Evolutionary conservation across 2,797 vertebrate genomes (phyloP), one percentile per base, ranked within the genome.

Genomic region (Strix occidentalis): DNA sequence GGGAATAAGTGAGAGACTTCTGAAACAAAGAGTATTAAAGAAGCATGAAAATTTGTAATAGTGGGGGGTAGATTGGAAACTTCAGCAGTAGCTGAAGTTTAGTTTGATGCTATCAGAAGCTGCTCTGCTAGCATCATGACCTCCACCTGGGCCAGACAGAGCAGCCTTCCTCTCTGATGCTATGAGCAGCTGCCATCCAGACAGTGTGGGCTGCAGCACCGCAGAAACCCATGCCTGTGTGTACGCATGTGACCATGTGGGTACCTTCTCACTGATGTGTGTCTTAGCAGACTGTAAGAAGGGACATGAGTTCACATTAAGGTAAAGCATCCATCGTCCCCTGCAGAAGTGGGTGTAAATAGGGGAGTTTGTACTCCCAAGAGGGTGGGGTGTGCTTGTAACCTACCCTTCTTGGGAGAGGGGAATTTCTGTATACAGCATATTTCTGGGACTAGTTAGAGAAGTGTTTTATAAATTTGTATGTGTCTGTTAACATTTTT

Each of bases 181-280:
- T 46, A 13, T 48, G 24, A 31, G 19, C 5, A 33, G n/a, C 60
- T 77, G 35, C 46, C 17, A 14, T 45, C 16, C 23, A 26, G 43
- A 26, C 12, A 39, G 17, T 0, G 0, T 24, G 39, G 60, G n/a
- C 35, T 39, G 37, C 41, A 45, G n/a, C 31, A 72, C 54, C 54
- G n/a, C 17, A 69, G 54, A 26, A 68, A 23, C 31, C 18, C 20
- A 37, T 37, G 35, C 35, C 13, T 41, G 15, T n/a, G 12, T 48
- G 43, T 20, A 14, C 13, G 43, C 9, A 5, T 9, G 29, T 43
- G 54, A 41, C 15, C 0, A 0, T 15, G 23, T 26, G 41, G 9
- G 37, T 31, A 28, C 51, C 41, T 61, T 76, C 72, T 79, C 48
- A 57, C 13, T 31, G 35, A 21, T 16, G 6, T 41, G 29, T 19